Conservation (phyloP, 1,140 invertebrate genomes). For the Adelges cooleyi region DNA sequence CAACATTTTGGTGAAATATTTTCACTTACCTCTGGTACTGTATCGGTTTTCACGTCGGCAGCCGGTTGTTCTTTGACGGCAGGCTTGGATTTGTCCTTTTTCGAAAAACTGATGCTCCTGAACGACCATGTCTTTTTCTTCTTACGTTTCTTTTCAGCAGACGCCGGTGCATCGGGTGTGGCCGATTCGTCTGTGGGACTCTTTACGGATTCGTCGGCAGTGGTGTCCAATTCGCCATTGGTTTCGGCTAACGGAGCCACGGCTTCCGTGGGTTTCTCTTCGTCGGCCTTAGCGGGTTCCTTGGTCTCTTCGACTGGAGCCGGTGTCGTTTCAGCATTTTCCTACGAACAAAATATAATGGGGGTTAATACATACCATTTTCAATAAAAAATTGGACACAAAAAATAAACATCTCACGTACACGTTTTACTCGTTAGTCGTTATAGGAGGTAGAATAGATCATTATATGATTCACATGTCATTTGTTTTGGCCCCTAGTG, state of each 20-base stretch:
- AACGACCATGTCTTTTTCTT: slow-evolving; percentile 79
- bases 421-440: too few relatives aligned
- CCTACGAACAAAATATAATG: not conserved
- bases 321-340: not conserved
- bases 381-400: not conserved
- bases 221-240: slow-evolving; percentile 1
- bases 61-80: slow-evolving; percentile 29
- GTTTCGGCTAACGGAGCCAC: not conserved
- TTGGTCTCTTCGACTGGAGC: not conserved
- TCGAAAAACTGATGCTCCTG: slow-evolving; percentile 68
- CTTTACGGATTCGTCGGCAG: not conserved
- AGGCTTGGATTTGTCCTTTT: slow-evolving; percentile 72
- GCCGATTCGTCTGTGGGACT: not conserved
- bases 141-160: slow-evolving; percentile 55
- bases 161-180: slow-evolving; percentile 37
- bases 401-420: not conserved
- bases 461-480: too few relatives aligned
- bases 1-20: too few relatives aligned
- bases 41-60: slow-evolving; percentile 4
- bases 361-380: not conserved
- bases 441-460: too few relatives aligned
- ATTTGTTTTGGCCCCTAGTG: not conserved
- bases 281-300: not conserved
- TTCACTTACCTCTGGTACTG: slow-evolving; percentile 3
- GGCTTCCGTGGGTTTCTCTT: not conserved